Conservation (phyloP, 2,113 vertebrate species). For the Erythrocercus mccallii region DNA sequence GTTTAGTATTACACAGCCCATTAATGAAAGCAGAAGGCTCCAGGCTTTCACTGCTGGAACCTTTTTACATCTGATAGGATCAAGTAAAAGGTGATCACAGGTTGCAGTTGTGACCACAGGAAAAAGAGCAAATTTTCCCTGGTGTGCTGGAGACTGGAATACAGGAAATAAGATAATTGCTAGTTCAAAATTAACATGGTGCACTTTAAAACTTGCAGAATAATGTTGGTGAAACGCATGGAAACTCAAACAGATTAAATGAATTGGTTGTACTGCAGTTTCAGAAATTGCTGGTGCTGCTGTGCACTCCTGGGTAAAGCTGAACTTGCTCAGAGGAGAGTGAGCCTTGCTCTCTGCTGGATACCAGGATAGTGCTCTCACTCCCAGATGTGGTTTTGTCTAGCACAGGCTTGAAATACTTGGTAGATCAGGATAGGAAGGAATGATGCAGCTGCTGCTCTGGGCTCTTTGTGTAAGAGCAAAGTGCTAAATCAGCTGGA, state of each 20-base stretch:
- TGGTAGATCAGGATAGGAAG: background rate
- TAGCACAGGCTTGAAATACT: background rate
- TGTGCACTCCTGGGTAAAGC: background rate
- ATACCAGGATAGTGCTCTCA: background rate
- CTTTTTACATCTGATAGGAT: background rate
- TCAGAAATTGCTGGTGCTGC: background rate
- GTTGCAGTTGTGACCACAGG: background rate
- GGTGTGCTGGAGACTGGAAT: background rate
- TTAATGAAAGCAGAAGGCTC: background rate
- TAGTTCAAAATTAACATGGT: background rate
- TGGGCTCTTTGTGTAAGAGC: background rate
- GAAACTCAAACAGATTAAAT: background rate
- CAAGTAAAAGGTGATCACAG: background rate
- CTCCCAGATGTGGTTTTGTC: background rate
- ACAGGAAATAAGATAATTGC: background rate
- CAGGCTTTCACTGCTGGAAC: rapidly evolving
- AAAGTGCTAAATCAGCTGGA: background rate
- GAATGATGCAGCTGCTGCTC: background rate
- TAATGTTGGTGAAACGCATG: rapidly evolving
- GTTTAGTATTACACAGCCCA: background rate
- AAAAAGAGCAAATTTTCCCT: background rate
- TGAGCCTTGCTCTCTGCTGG: background rate
- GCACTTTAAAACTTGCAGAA: background rate
- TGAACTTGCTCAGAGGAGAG: background rate
- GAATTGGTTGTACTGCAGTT: background rate